Evolutionary conservation across 2,113 vertebrate genomes (phyloP), one percentile per base, ranked within the genome.

Genomic region (Equus przewalskii): DNA sequence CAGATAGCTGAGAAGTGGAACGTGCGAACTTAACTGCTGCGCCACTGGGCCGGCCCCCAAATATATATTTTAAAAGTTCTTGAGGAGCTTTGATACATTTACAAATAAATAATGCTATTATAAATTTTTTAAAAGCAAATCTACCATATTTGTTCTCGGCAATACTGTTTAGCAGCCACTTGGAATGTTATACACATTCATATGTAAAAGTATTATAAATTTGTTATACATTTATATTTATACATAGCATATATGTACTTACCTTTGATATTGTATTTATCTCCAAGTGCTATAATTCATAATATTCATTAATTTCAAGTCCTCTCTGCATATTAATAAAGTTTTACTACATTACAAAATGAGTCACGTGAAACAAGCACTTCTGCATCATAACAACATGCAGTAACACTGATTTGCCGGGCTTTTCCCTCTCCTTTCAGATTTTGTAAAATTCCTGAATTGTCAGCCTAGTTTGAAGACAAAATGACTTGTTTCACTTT

Each of bases 401-500:
- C 2, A 97, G 44, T 54, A 82, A 36, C 46, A 78, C 44, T 54
- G 58, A 95, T 49, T 65, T 75, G 36, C 22, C n/a, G 72, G 44
- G 3, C 4, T 81, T 89, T 72, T 80, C 30, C n/a, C 33, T 94
- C 14, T 91, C 30, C 36, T 30, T 85, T 44, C 22, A 83, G 54
- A 81, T 93, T 86, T 78, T 89, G 26, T 73, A 78, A 95, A 91
- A 82, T 92, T 94, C 58, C 49, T 82, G 15, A 87, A 75, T 83
- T 90, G 78, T 86, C 58, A 92, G 64, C 24, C 80, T 75, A 62
- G 30, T 64, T 86, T 73, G 13, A 51, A 89, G n/a, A 13, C 73
- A 96, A 84, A 69, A 36, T 75, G 54, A 95, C 19, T 92, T 82
- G 41, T 49, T 76, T 86, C 41, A 54, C 41, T 75, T 97, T 92